Evolutionary conservation across 2,888 invertebrate genomes (phyloP).

Genomic region (Ypsolopha sequella): DNA sequence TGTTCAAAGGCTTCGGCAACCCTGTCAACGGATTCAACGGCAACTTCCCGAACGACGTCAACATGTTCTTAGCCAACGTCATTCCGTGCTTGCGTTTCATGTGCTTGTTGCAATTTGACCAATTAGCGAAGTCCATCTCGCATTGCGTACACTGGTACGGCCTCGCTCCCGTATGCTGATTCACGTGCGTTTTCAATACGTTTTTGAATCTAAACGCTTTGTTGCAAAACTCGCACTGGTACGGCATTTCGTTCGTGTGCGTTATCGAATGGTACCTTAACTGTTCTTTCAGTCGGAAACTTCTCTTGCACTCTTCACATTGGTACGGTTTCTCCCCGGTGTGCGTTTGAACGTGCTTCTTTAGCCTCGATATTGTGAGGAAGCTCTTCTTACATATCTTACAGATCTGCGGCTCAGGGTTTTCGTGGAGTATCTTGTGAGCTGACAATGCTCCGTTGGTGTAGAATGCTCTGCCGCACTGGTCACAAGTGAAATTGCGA

Average conservation of each 20-base stretch:
- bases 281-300: slow-evolving; percentile 69
- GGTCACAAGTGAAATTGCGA: slow-evolving; percentile 5
- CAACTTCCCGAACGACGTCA: slow-evolving; percentile 23
- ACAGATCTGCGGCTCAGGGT: slow-evolving; percentile 5
- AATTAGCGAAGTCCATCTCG: slow-evolving; percentile 72
- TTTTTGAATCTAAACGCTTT: slow-evolving; percentile 75
- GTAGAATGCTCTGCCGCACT: slow-evolving; percentile 10
- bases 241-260: slow-evolving; percentile 77
- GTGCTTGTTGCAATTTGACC: slow-evolving; percentile 79
- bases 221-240: slow-evolving; percentile 74
- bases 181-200: slow-evolving; percentile 71
- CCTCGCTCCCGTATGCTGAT: slow-evolving; percentile 71
- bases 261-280: slow-evolving; percentile 73
- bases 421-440: slow-evolving; percentile 6
- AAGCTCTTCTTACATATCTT: slow-evolving; percentile 6
- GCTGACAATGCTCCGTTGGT: slow-evolving; percentile 1
- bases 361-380: background rate
- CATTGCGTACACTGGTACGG: slow-evolving; percentile 75
- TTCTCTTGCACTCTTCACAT: slow-evolving; percentile 7
- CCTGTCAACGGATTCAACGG: slow-evolving; percentile 3
- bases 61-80: slow-evolving; percentile 14
- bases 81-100: slow-evolving; percentile 74
- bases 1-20: background rate
- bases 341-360: slow-evolving; percentile 4
- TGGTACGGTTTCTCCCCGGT: slow-evolving; percentile 1